phyloP scores from a whole-genome alignment of 2,797 vertebrate genomes.

The Falco cherrug region DNA sequence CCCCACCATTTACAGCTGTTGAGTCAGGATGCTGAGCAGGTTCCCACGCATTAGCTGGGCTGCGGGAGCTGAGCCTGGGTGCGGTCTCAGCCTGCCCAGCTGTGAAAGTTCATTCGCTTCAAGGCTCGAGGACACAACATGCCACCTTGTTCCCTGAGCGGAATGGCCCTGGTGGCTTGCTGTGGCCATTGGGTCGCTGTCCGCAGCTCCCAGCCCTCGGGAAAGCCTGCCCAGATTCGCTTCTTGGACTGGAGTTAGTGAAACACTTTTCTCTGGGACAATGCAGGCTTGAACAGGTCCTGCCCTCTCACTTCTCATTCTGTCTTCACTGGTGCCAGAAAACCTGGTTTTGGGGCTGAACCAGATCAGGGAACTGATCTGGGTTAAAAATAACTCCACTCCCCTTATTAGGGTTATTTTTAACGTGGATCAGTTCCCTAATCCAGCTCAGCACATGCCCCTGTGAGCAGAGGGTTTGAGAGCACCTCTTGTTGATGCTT shows the following conservation, averaged over 20 bases:
- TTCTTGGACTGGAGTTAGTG: not conserved
- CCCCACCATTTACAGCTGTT: not conserved
- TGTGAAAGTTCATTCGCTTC: not conserved
- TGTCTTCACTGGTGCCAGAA: not conserved
- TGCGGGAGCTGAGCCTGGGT: not conserved
- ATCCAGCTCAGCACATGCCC: not conserved
- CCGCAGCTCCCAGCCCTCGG: not conserved
- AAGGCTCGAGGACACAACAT: not conserved
- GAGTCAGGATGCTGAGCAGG: not conserved
- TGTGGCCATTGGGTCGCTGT: not conserved
- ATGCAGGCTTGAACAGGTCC: not conserved
- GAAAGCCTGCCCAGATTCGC: not conserved
- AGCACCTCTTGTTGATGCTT: not conserved
- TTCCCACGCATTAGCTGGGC: not conserved
- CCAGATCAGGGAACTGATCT: not conserved
- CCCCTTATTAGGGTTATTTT: constrained; percentile 20
- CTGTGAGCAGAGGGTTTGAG: not conserved
- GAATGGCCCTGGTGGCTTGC: not conserved
- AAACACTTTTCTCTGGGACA: not conserved
- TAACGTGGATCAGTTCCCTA: not conserved
- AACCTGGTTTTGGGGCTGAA: not conserved
- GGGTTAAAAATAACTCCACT: constrained; percentile 31
- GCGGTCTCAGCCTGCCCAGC: not conserved
- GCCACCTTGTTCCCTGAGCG: not conserved
- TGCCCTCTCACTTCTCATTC: not conserved